A percentile compares a stretch with the other conserved stretches of the same genome.
These are phyloP conservation scores for Bombyx mori DNA, from an alignment of 1,140 invertebrate genomes.

Conservation along the genomic window ASM3026992v2 NC_085115.1:5803501-5804000, in stretches of 20 bases:
- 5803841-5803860: neutral
- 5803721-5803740: neutral
- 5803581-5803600: constrained; percentile 13
- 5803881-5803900: neutral
- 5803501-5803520: constrained; percentile 14
- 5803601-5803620: constrained; percentile 11
- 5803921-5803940: neutral
- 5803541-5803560: constrained; percentile 19
- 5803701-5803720: neutral
- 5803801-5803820: neutral
- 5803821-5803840: constrained; percentile 2
- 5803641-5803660: too few species aligned
- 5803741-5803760: neutral
- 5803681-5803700: too few species aligned
- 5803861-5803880: neutral
- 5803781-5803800: constrained; percentile 1
- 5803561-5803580: constrained; percentile 10
- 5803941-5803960: neutral
- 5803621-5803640: too few species aligned
- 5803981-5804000: neutral
- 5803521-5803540: constrained; percentile 15
- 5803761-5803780: neutral
- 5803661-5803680: too few species aligned
- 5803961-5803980: neutral
- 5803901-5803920: neutral